Evolutionary conservation across 2,797 vertebrate genomes (phyloP).

Genomic region (Melanotaenia nigrans): DNA sequence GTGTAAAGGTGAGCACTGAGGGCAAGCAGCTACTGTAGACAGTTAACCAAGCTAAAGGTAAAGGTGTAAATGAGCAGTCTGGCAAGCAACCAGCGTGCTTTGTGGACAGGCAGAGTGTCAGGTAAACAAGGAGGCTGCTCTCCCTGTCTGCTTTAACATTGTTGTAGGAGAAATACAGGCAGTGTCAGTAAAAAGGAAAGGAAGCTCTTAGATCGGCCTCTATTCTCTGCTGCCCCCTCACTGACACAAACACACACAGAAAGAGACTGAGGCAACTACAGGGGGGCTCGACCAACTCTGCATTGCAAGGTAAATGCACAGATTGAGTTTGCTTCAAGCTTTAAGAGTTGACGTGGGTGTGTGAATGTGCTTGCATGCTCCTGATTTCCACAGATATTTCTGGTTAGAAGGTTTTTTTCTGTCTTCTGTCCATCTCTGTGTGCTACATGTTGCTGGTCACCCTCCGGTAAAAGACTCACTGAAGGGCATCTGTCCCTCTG

Average conservation of each 20-base stretch:
- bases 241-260: conserved; percentile 16
- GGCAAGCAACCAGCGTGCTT: conserved; percentile 38
- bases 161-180: conserved; percentile 31
- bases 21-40: conserved; percentile 54
- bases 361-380: conserved; percentile 2
- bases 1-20: conserved; percentile 36
- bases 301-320: conserved; percentile 85
- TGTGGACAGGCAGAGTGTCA: conserved; percentile 32
- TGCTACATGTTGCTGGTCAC: conserved; percentile 21
- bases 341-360: background rate
- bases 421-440: conserved; percentile 16
- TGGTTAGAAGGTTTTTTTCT: conserved; percentile 6
- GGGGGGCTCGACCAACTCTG: conserved; percentile 65
- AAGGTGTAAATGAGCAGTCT: conserved; percentile 36
- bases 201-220: conserved; percentile 35
- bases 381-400: background rate
- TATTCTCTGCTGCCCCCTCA: conserved; percentile 45
- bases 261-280: conserved; percentile 42
- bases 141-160: conserved; percentile 28
- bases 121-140: conserved; percentile 45
- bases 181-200: conserved; percentile 24
- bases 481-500: conserved; percentile 8
- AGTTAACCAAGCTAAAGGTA: conserved; percentile 49
- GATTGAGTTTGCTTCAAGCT: conserved; percentile 25
- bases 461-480: conserved; percentile 1